Percentiles rank a stretch among this genome's conserved stretches.
These are phyloP conservation scores for Hydropsyche betteni DNA, from an alignment of 2,888 invertebrate genomes.

Conservation along the genomic window DNA sequence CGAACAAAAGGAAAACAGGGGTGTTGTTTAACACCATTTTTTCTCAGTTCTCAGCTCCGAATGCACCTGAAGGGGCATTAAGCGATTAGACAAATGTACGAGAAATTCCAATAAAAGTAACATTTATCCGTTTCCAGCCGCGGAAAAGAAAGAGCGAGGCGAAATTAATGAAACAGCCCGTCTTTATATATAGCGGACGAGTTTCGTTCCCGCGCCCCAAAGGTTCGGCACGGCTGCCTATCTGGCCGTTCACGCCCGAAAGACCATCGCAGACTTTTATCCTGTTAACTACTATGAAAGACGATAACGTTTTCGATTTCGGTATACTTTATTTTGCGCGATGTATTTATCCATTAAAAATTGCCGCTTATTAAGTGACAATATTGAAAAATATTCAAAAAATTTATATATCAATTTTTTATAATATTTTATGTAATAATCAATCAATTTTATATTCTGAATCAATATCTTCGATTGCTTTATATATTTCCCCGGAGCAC, in stretches of 20 bases:
- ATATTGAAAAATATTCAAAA: too few species aligned
- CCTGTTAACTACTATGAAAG: too few species aligned
- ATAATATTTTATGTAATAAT: too few species aligned
- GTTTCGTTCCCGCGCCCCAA: background rate
- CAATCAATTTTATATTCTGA: too few species aligned
- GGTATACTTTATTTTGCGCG: too few species aligned
- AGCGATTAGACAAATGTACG: conserved; percentile 43
- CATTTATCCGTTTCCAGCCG: conserved; percentile 34
- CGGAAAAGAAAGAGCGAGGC: background rate
- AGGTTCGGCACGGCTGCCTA: conserved; percentile 7
- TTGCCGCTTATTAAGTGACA: too few species aligned
- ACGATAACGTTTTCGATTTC: too few species aligned
- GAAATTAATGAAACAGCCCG: conserved; percentile 39
- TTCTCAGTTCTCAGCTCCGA: background rate
- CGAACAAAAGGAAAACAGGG: background rate
- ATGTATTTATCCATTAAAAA: too few species aligned
- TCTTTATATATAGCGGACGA: conserved; percentile 30
- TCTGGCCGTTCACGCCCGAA: conserved; percentile 29
- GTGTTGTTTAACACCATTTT: conserved; percentile 13
- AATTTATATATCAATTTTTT: too few species aligned
- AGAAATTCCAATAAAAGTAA: conserved; percentile 40
- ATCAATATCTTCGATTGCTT: too few species aligned
- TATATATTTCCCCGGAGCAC: too few species aligned
- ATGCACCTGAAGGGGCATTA: conserved; percentile 41
- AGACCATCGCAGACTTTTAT: conserved; percentile 1